These are phyloP conservation scores for Drosophila paucipuncta DNA, from an alignment of 2,888 invertebrate genomes.

Conservation along the genomic window DNA sequence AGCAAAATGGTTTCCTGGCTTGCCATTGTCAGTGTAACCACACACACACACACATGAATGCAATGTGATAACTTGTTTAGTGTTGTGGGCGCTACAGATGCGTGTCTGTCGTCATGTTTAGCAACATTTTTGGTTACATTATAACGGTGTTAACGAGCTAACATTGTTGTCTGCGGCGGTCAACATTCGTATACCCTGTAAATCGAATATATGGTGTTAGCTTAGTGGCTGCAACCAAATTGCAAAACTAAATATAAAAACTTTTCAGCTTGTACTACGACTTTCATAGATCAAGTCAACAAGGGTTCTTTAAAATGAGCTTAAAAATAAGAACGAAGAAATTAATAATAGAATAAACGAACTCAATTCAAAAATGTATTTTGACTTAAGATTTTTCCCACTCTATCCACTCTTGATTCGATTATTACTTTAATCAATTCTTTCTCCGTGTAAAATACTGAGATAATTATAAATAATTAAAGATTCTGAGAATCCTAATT, in stretches of 20 bases:
- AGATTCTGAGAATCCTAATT: no score
- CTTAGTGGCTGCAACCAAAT: not conserved
- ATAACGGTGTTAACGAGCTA: conserved; percentile 31
- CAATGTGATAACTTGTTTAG: conserved; percentile 58
- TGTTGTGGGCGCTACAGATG: conserved; percentile 10
- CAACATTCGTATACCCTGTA: conserved; percentile 14
- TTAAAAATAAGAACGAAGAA: not conserved
- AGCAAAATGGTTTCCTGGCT: conserved; percentile 49
- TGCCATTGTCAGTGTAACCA: conserved; percentile 39
- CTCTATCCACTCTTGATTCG: not conserved
- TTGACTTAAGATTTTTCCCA: no score
- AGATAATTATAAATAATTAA: no score
- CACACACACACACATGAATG: conserved; percentile 33
- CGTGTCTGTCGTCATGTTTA: conserved; percentile 25
- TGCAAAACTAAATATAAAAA: not conserved
- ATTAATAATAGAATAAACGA: not conserved
- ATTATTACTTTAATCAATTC: not conserved
- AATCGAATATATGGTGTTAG: not conserved
- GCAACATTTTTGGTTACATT: conserved; percentile 64
- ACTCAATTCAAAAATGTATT: not conserved
- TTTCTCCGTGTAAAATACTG: not conserved
- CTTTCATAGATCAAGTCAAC: not conserved
- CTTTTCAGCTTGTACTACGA: not conserved
- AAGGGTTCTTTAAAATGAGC: not conserved
- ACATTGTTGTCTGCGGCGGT: not conserved